phyloP scores from a whole-genome alignment of 2,797 vertebrate genomes.

The Thripadectes ignobilis region DNA sequence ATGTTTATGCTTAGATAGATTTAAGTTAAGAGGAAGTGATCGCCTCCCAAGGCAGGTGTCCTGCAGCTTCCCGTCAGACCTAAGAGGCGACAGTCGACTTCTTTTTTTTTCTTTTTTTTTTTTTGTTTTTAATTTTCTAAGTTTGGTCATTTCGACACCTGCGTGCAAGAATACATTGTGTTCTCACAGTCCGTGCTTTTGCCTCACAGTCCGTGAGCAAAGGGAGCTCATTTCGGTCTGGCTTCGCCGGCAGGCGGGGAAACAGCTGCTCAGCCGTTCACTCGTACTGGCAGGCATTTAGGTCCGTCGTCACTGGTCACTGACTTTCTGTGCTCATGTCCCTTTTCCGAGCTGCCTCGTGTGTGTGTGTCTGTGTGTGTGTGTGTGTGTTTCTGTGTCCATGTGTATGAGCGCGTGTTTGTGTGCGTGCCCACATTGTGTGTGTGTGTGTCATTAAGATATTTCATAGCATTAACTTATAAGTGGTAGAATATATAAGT shows the following conservation, averaged over 20 bases:
- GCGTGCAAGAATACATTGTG: slow-evolving; percentile 50
- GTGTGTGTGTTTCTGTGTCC: neutral
- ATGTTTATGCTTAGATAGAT: neutral
- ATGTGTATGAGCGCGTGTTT: slow-evolving; percentile 34
- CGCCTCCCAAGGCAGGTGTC: slow-evolving; percentile 28
- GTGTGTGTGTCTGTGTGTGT: slow-evolving; percentile 27
- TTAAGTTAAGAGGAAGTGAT: slow-evolving; percentile 53
- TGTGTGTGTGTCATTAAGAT: slow-evolving; percentile 56
- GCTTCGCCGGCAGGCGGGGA: slow-evolving; percentile 63
- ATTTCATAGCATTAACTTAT: slow-evolving; percentile 71
- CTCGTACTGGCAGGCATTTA: slow-evolving; percentile 73
- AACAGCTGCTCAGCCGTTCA: slow-evolving; percentile 72
- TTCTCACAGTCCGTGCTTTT: slow-evolving; percentile 73
- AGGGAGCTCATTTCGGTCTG: slow-evolving; percentile 69
- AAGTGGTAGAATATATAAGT: slow-evolving; percentile 70
- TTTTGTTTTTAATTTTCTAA: neutral
- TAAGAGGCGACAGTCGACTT: slow-evolving; percentile 28
- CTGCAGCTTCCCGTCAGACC: slow-evolving; percentile 55
- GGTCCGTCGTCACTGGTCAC: slow-evolving; percentile 73
- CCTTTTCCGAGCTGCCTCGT: slow-evolving; percentile 61
- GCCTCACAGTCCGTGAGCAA: slow-evolving; percentile 50
- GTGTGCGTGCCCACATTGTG: slow-evolving; percentile 44
- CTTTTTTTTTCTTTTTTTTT: neutral
- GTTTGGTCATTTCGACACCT: slow-evolving; percentile 66
- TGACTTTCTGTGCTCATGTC: slow-evolving; percentile 68